These are phyloP conservation scores for Lophochroa leadbeateri DNA, from an alignment of 2,113 vertebrate genomes.

Conservation along the genomic window DNA sequence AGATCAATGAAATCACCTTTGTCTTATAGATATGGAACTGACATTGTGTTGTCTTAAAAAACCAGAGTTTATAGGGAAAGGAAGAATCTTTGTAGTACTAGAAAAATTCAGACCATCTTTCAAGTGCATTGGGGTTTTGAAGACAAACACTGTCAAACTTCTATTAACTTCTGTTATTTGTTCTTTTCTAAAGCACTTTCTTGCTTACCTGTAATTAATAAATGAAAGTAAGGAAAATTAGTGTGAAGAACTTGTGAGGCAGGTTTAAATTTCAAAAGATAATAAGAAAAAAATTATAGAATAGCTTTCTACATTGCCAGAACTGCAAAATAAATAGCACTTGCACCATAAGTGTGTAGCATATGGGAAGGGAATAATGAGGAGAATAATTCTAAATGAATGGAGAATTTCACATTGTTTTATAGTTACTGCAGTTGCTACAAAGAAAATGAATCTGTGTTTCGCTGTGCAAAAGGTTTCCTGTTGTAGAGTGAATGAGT, in stretches of 20 bases:
- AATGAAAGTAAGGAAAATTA: background rate
- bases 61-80: background rate
- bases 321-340: background rate
- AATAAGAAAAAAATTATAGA: background rate
- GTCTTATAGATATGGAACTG: background rate
- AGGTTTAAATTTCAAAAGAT: background rate
- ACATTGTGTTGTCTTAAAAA: background rate
- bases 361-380: background rate
- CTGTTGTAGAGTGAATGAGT: background rate
- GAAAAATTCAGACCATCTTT: background rate
- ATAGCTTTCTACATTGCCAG: background rate
- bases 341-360: background rate
- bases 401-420: background rate
- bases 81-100: background rate
- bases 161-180: background rate
- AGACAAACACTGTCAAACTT: background rate
- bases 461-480: background rate
- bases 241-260: background rate
- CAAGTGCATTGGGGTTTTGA: background rate
- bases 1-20: background rate
- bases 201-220: background rate
- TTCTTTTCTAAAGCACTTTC: background rate
- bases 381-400: background rate
- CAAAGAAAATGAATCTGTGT: background rate
- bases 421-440: background rate